phyloP scores from a whole-genome alignment of 2,888 invertebrate genomes.

The Lumbricus terrestris region DNA sequence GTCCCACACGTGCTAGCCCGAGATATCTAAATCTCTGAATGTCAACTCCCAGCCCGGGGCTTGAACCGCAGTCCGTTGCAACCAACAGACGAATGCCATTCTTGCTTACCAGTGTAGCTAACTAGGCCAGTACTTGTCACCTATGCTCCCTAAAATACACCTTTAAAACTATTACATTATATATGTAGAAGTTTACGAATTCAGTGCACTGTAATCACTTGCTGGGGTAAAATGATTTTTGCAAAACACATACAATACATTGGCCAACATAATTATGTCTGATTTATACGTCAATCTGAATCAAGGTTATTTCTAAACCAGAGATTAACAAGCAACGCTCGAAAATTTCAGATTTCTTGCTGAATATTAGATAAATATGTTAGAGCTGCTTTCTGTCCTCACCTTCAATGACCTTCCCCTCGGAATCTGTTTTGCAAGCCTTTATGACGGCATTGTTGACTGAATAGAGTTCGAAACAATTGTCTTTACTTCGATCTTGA shows the following conservation, averaged over 20 bases:
- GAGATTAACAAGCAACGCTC: not conserved
- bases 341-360: not conserved
- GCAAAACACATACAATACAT: too few species aligned
- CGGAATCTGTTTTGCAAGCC: constrained; percentile 88
- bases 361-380: too few species aligned
- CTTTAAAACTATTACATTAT: not conserved
- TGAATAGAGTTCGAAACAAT: constrained; percentile 92
- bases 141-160: not conserved
- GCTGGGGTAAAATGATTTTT: not conserved
- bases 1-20: too few species aligned
- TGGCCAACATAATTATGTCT: too few species aligned
- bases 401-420: constrained; percentile 87
- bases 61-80: too few species aligned
- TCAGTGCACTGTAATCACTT: not conserved
- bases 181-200: not conserved
- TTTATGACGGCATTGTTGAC: constrained; percentile 66
- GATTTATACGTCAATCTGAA: too few species aligned
- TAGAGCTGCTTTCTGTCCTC: constrained; percentile 42
- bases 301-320: too few species aligned
- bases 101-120: too few species aligned
- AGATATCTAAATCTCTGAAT: too few species aligned
- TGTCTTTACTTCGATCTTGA: constrained; percentile 82
- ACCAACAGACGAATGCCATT: too few species aligned
- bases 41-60: too few species aligned
- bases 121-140: not conserved